Conservation (phyloP, 2,888 invertebrate genomes). For the Chloroclysta siterata region DNA sequence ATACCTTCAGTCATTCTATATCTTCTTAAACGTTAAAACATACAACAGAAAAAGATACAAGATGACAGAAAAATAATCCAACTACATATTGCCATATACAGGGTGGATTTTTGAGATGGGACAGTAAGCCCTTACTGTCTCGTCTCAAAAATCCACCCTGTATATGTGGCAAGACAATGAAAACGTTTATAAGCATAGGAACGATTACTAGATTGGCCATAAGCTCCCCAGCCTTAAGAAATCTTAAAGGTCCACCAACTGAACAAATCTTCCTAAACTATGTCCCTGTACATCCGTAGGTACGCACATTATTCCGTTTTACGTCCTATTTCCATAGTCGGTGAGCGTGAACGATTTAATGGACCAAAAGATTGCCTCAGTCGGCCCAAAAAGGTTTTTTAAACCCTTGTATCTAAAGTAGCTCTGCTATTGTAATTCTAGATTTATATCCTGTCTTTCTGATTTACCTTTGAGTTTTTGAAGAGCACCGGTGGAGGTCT, state of each 20-base stretch:
- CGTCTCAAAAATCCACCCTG: too few relatives aligned
- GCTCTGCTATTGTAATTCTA: constrained; percentile 33
- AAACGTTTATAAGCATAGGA: too few relatives aligned
- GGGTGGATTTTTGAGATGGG: too few relatives aligned
- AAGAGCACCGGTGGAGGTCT: neutral
- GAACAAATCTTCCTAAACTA: constrained; percentile 74
- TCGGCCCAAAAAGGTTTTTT: constrained; percentile 74
- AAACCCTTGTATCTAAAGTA: constrained; percentile 44
- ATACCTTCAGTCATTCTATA: too few relatives aligned
- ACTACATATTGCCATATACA: too few relatives aligned
- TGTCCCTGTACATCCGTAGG: constrained; percentile 58
- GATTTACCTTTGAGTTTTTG: neutral
- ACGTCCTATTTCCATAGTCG: constrained; percentile 84
- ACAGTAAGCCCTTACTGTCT: too few relatives aligned
- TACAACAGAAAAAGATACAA: too few relatives aligned
- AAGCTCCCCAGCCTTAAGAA: neutral
- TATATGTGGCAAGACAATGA: too few relatives aligned
- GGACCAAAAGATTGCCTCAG: constrained; percentile 80
- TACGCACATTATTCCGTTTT: constrained; percentile 75
- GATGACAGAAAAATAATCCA: too few relatives aligned
- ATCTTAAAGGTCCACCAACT: constrained; percentile 39
- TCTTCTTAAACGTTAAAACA: too few relatives aligned
- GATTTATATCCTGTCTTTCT: constrained; percentile 25
- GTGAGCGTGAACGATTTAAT: constrained; percentile 82
- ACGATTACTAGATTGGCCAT: too few relatives aligned